Conservation (phyloP, 2,797 vertebrate genomes). For the Argyrosomus regius region DNA sequence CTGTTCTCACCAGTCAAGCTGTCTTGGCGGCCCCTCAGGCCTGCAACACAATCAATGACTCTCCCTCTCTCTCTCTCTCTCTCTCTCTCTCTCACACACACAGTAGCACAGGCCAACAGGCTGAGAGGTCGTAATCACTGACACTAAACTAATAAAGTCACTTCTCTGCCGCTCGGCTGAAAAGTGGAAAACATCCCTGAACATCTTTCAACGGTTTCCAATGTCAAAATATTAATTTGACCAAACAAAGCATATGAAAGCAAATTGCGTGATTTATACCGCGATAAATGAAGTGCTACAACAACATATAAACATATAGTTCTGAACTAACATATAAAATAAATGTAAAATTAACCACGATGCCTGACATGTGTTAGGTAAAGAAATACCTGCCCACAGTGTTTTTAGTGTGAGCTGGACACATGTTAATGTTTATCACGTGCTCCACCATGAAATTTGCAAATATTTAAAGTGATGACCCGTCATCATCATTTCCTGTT, state of each 20-base stretch:
- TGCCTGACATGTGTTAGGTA: no score
- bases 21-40: conserved; percentile 73
- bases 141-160: conserved; percentile 43
- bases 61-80: conserved; percentile 18
- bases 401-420: no score
- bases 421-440: neutral
- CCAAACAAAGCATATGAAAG: no score
- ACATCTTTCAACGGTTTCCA: neutral
- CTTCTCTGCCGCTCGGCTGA: neutral
- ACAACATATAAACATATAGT: no score
- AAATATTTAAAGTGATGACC: neutral
- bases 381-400: no score
- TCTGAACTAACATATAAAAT: no score
- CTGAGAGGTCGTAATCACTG: conserved; percentile 47
- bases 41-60: conserved; percentile 64
- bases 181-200: conserved; percentile 17
- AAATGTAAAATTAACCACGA: no score
- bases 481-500: neutral
- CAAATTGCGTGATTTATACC: neutral
- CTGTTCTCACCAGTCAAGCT: conserved; percentile 81
- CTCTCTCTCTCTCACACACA: conserved; percentile 11
- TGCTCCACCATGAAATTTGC: neutral
- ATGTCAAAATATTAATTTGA: neutral
- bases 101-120: conserved; percentile 36
- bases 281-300: no score